phyloP scores from a whole-genome alignment of 2,113 vertebrate species.

The Cebus imitator region DNA sequence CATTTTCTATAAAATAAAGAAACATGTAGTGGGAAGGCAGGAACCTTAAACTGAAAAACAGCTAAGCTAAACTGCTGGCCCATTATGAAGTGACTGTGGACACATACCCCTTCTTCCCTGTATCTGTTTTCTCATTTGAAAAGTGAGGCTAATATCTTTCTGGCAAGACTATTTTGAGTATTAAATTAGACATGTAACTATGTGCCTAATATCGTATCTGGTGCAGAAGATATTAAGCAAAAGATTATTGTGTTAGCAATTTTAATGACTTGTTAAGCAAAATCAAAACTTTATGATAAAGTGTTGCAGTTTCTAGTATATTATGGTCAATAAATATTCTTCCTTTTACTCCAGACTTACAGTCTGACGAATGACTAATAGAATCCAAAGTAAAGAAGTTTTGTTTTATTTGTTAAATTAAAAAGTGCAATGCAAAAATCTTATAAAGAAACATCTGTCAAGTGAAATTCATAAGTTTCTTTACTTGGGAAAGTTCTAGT shows the following conservation, averaged over 20 bases:
- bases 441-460: conserved; percentile 59
- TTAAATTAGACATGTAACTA: background rate
- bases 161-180: background rate
- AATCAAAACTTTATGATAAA: background rate
- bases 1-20: background rate
- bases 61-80: background rate
- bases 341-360: background rate
- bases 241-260: background rate
- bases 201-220: background rate
- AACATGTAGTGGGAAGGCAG: background rate
- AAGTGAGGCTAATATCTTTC: background rate
- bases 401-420: conserved; percentile 37
- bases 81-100: rapidly evolving
- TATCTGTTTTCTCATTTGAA: background rate
- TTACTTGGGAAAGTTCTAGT: conserved; percentile 25
- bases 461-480: conserved; percentile 31
- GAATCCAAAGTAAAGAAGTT: background rate
- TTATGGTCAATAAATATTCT: background rate
- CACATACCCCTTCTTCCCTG: background rate
- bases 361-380: background rate
- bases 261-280: background rate
- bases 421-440: conserved; percentile 16
- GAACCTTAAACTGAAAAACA: background rate
- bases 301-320: background rate
- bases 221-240: background rate